Percentiles rank a stretch among this genome's conserved stretches.
Evolutionary conservation across 1,140 invertebrate genomes (phyloP).

Genomic region (Bombus confusus): DNA sequence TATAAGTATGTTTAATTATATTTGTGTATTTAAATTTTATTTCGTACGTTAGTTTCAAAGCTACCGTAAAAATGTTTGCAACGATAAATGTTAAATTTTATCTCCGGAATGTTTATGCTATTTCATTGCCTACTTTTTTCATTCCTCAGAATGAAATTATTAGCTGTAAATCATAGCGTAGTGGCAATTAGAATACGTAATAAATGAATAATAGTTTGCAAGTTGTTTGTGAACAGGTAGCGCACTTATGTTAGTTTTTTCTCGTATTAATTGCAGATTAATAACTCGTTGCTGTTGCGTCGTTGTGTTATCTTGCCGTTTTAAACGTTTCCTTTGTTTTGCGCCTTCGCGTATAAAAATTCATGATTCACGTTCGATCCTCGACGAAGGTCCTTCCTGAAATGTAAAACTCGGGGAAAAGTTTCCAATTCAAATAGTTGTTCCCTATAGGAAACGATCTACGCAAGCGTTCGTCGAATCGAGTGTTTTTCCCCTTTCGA

Average conservation of each 20-base stretch:
- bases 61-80: background rate
- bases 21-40: too few relatives aligned
- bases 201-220: background rate
- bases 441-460: background rate
- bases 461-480: background rate
- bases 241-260: background rate
- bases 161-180: background rate
- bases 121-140: background rate
- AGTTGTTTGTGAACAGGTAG: background rate
- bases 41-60: too few relatives aligned
- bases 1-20: too few relatives aligned
- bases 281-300: background rate
- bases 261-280: conserved; percentile 9
- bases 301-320: background rate
- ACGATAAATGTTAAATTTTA: background rate
- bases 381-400: background rate
- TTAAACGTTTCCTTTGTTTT: background rate
- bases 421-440: background rate
- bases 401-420: background rate
- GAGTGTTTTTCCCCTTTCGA: conserved; percentile 2
- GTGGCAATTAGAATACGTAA: background rate
- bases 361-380: background rate
- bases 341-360: background rate
- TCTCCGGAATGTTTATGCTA: background rate
- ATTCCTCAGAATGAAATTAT: background rate